phyloP scores from a whole-genome alignment of 2,113 vertebrate genomes.

The Electrona antarctica region DNA sequence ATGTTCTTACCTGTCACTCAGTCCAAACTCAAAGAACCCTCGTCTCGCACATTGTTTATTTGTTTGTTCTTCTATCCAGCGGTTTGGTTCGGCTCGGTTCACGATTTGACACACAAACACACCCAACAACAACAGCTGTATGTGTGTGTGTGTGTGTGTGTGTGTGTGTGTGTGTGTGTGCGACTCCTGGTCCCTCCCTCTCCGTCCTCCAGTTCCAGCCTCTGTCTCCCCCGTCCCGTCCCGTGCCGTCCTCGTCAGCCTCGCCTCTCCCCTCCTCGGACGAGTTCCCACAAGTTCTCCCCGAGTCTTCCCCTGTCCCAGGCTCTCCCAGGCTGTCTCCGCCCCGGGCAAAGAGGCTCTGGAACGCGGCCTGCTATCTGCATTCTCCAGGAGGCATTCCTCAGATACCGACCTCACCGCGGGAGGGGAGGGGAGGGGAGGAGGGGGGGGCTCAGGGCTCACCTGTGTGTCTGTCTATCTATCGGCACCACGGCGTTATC shows the following conservation, averaged over 20 bases:
- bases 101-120: slow-evolving; percentile 5
- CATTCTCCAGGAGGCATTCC: slow-evolving; percentile 62
- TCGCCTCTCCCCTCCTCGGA: slow-evolving; percentile 14
- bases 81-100: neutral
- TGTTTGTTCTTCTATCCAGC: no score
- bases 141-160: no score
- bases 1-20: slow-evolving; percentile 4
- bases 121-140: neutral
- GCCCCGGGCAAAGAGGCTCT: slow-evolving; percentile 33
- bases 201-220: no score
- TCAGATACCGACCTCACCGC: slow-evolving; percentile 61
- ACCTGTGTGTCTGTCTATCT: slow-evolving; percentile 42
- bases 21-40: neutral
- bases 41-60: no score
- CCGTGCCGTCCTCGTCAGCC: slow-evolving; percentile 20
- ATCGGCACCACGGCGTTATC: neutral
- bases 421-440: neutral
- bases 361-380: slow-evolving; percentile 23
- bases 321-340: slow-evolving; percentile 6
- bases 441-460: slow-evolving; percentile 14
- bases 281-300: slow-evolving; percentile 69
- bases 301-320: slow-evolving; percentile 24
- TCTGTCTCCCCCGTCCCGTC: neutral
- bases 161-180: no score
- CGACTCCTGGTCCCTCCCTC: no score